Evolutionary conservation across 2,888 invertebrate genomes (phyloP), one percentile per base, ranked within the genome.

Genomic region (Monopis laevigella): DNA sequence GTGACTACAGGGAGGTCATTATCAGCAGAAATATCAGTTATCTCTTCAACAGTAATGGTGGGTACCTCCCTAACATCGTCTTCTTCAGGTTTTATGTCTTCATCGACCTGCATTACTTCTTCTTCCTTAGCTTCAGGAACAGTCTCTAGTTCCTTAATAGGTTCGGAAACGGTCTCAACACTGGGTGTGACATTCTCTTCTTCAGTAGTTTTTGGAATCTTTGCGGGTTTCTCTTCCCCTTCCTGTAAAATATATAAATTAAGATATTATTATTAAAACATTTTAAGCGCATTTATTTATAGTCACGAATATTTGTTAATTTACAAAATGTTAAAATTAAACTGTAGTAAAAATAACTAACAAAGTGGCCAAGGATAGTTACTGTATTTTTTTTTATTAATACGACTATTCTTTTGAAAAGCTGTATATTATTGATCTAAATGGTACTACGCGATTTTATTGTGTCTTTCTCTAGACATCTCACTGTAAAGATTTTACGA

Each of bases 171-270:
- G n/a, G n/a, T n/a, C n/a, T n/a, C n/a, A n/a, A n/a, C n/a, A n/a
- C n/a, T n/a, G n/a, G n/a, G n/a, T 38, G 43, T 36, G 26, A 65
- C 61, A 47, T 66, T 65, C 28, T 52, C 54, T 50, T 62, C 68
- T 8, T 53, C 48, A 47, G 77, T 77, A 47, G 81, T 83, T 61
- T 85, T 85, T 14, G 80, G 65, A 34, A 85, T 59, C 65, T 85
- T 85, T 17, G 83, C 63, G 16, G 85, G 84, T 48, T 77, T 69
- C 42, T 53, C 63, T 18, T 35, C 62, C 42, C 70, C 70, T 29
- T 59, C 58, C 53, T 72, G 34, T 8, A 45, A 44, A 41, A 7
- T n/a, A 10, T 10, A 26, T n/a, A n/a, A n/a, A n/a, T 24, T 8
- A 24, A 24, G 5, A 24, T 24, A 29, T 29, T 29, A 14, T 14